These are phyloP conservation scores for Drosophila pseudotakahashii DNA, from an alignment of 2,888 invertebrate species.

Conservation along the genomic window DNA sequence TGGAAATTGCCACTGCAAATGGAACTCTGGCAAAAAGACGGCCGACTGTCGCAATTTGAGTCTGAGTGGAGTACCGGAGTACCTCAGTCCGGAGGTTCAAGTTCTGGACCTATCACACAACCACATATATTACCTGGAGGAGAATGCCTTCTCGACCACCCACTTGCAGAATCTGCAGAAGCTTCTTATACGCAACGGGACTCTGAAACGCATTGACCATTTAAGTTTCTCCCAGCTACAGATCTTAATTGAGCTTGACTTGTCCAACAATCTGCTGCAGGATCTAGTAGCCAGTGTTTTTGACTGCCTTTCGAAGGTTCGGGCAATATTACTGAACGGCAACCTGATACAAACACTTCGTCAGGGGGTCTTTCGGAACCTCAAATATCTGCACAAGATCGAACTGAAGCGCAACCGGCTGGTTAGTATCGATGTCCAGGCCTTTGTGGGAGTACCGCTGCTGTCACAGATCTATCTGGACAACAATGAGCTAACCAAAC, in stretches of 20 bases:
- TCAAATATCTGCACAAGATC: constrained; percentile 90
- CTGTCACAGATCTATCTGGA: constrained; percentile 89
- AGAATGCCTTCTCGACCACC: constrained; percentile 88
- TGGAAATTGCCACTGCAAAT: constrained; percentile 90
- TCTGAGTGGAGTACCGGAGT: constrained; percentile 88
- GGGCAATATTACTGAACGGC: constrained; percentile 89
- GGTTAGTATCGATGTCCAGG: constrained; percentile 87
- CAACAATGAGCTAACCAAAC: constrained; percentile 89
- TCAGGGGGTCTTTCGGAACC: constrained; percentile 90
- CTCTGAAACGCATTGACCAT: constrained; percentile 88
- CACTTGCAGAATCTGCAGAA: constrained; percentile 92
- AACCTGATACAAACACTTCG: constrained; percentile 90
- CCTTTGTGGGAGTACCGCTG: constrained; percentile 89
- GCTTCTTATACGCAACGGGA: constrained; percentile 89
- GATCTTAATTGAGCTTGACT: constrained; percentile 92
- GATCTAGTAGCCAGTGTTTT: constrained; percentile 89
- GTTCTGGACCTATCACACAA: constrained; percentile 90
- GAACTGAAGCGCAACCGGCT: constrained; percentile 91
- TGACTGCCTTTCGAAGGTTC: constrained; percentile 88
- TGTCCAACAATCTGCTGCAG: constrained; percentile 89
- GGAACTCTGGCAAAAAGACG: constrained; percentile 93
- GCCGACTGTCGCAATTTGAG: constrained; percentile 91
- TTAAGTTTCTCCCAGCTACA: constrained; percentile 90
- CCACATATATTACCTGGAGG: constrained; percentile 87
- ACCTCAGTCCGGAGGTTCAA: constrained; percentile 89